Percentiles rank a stretch among this genome's conserved stretches.
Conservation (phyloP, 2,113 vertebrate species). For the Melospiza georgiana region DNA sequence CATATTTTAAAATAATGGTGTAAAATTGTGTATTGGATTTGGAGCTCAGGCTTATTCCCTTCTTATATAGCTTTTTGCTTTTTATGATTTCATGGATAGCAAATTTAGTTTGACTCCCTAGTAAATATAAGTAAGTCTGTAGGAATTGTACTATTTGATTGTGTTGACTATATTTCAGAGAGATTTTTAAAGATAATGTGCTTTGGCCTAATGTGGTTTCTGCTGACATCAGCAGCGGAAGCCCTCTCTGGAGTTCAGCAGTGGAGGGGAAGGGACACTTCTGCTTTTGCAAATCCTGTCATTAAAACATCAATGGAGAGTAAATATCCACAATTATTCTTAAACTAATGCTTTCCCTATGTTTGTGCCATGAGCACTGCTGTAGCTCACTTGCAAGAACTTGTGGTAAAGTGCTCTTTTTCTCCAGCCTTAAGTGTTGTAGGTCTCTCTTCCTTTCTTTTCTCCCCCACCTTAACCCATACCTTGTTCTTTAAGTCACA, state of each 20-base stretch:
- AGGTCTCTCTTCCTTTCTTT: neutral
- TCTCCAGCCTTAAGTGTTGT: neutral
- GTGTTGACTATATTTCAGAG: neutral
- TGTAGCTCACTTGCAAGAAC: neutral
- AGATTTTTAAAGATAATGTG: neutral
- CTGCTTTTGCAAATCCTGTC: neutral
- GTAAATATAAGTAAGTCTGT: slow-evolving; percentile 13
- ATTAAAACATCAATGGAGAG: neutral
- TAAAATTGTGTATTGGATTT: neutral
- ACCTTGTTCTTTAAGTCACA: neutral
- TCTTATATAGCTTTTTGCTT: neutral
- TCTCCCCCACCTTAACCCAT: neutral
- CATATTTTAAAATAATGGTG: neutral
- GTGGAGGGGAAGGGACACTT: neutral
- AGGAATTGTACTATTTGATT: neutral
- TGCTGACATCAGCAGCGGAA: neutral
- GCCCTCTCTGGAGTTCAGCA: neutral
- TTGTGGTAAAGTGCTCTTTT: neutral
- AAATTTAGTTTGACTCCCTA: neutral
- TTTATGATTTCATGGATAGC: slow-evolving; percentile 10
- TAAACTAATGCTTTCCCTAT: neutral
- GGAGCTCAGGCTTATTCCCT: neutral
- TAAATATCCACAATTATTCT: neutral
- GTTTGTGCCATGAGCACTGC: neutral
- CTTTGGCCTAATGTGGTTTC: neutral